Percentiles rank a stretch among this genome's conserved stretches.
These are phyloP conservation scores for Ictalurus punctatus DNA, from an alignment of 2,113 vertebrate species.

Conservation along the genomic window DNA sequence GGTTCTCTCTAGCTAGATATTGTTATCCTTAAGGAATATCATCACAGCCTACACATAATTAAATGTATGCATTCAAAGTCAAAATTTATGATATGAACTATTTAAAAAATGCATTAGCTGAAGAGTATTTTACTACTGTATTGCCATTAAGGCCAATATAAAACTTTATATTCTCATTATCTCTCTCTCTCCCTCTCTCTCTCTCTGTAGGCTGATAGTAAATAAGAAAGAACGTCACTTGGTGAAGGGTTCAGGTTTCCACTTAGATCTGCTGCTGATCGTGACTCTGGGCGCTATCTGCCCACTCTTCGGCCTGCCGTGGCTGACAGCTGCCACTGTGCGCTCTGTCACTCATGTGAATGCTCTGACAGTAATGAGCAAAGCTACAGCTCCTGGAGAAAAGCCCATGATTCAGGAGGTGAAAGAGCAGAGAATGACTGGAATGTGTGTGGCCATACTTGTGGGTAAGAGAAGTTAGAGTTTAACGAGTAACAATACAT, in stretches of 20 bases:
- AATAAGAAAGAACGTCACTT: conserved; percentile 92
- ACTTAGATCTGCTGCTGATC: conserved; percentile 93
- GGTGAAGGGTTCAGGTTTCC: conserved; percentile 94
- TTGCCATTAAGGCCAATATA: not conserved
- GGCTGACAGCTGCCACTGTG: conserved; percentile 93
- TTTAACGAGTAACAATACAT: not conserved
- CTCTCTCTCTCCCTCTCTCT: not conserved
- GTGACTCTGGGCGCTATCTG: conserved; percentile 89
- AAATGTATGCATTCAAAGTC: not conserved
- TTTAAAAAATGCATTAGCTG: not conserved
- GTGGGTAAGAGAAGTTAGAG: conserved; percentile 81
- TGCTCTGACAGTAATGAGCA: conserved; percentile 95
- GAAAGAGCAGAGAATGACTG: conserved; percentile 94
- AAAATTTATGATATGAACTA: not conserved
- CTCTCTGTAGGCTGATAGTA: conserved; percentile 86
- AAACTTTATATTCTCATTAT: not conserved
- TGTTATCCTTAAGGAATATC: not conserved
- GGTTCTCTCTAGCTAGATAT: not conserved
- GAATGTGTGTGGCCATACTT: conserved; percentile 85
- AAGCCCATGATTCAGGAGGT: conserved; percentile 94
- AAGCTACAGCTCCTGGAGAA: conserved; percentile 89
- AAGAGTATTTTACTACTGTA: not conserved
- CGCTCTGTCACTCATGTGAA: conserved; percentile 96
- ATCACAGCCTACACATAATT: not conserved
- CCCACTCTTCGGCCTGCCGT: conserved; percentile 91